A percentile compares a stretch with the other conserved stretches of the same genome.
These are phyloP conservation scores for Knipowitschia caucasica DNA, from an alignment of 2,797 vertebrate species.

Conservation along the genomic window DNA sequence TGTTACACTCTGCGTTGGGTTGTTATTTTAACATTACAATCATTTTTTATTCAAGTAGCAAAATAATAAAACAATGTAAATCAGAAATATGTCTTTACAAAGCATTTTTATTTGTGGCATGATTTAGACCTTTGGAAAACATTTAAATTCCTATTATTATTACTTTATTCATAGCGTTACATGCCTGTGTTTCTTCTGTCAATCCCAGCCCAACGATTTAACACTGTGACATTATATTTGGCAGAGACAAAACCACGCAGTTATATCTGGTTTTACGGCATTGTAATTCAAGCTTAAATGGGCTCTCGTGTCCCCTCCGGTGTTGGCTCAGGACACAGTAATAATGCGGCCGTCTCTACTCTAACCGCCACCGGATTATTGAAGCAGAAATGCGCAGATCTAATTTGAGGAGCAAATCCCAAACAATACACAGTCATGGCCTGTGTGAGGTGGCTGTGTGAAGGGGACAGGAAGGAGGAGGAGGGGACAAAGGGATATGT, in stretches of 20 bases:
- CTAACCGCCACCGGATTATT: slow-evolving; percentile 57
- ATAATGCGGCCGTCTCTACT: slow-evolving; percentile 52
- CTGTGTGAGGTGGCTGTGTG: slow-evolving; percentile 49
- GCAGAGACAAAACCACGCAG: slow-evolving; percentile 20
- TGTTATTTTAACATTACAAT: too few species aligned
- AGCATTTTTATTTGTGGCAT: too few species aligned
- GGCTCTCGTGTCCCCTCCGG: slow-evolving; percentile 37
- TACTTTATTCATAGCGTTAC: background rate
- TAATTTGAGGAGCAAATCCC: slow-evolving; percentile 68
- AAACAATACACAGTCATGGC: slow-evolving; percentile 58
- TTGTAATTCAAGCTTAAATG: slow-evolving; percentile 49
- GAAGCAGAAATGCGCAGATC: slow-evolving; percentile 55
- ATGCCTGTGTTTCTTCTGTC: background rate
- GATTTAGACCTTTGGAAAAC: too few species aligned
- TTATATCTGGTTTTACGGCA: slow-evolving; percentile 36
- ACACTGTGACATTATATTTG: slow-evolving; percentile 12
- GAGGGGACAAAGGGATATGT: slow-evolving; percentile 34
- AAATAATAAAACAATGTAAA: too few species aligned
- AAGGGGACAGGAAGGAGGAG: slow-evolving; percentile 25
- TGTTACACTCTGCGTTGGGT: too few species aligned
- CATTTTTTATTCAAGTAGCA: too few species aligned
- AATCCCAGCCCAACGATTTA: background rate
- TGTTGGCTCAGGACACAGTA: slow-evolving; percentile 36
- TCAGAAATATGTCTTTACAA: too few species aligned
- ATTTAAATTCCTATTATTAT: background rate